Percentiles rank a stretch among this genome's conserved stretches.
These are phyloP conservation scores for Nebria brevicollis DNA, from an alignment of 2,888 invertebrate species.

Conservation along the genomic window DNA sequence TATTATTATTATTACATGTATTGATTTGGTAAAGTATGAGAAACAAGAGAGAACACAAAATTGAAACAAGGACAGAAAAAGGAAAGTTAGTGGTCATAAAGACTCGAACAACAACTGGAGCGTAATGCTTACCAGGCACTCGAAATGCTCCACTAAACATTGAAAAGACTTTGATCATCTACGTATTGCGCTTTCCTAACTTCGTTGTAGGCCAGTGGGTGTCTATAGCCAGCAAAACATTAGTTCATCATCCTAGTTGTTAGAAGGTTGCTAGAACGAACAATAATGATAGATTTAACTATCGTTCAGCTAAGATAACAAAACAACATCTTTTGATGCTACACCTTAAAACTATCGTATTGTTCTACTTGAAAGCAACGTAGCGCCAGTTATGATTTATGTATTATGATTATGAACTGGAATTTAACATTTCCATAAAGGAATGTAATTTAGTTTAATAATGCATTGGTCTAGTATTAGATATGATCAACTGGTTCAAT, in stretches of 20 bases:
- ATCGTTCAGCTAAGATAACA: neutral
- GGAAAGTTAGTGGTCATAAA: conserved; percentile 17
- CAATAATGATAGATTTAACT: neutral
- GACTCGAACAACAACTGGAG: conserved; percentile 1
- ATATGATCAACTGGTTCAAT: conserved; percentile 12
- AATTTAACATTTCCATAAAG: neutral
- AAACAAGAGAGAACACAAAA: neutral
- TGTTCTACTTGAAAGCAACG: too few relatives aligned
- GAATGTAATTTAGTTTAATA: neutral
- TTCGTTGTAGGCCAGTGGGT: neutral
- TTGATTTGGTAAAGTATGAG: neutral
- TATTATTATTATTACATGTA: neutral
- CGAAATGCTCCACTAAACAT: conserved; percentile 33
- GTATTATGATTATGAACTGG: too few relatives aligned
- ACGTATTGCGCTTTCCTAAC: neutral
- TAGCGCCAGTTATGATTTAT: too few relatives aligned
- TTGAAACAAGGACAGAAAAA: neutral
- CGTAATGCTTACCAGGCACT: conserved; percentile 30
- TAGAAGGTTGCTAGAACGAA: neutral
- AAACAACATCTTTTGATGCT: neutral
- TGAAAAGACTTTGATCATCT: conserved; percentile 40
- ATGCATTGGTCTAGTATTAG: neutral
- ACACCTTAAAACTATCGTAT: too few relatives aligned
- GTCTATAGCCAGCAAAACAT: too few relatives aligned
- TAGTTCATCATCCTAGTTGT: too few relatives aligned